A percentile compares a stretch with the other conserved stretches of the same genome.
Evolutionary conservation across 2,113 vertebrate species (phyloP).

Genomic region (Gopherus evgoodei): DNA sequence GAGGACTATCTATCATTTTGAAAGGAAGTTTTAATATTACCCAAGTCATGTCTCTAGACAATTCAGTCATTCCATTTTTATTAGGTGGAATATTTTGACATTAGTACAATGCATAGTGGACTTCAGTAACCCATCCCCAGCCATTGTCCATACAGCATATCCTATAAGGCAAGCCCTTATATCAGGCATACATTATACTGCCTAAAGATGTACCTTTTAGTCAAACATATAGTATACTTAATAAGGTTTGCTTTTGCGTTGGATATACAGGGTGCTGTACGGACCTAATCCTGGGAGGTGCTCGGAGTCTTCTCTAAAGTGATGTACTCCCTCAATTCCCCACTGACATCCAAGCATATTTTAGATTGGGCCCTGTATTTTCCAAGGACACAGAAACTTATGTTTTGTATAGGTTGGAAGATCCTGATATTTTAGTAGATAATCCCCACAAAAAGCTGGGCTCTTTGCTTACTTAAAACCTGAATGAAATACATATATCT

Average conservation of each 20-base stretch:
- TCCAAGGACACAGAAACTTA: not conserved
- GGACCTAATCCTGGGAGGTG: not conserved
- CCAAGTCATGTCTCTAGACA: not conserved
- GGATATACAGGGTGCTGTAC: not conserved
- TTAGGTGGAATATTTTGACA: not conserved
- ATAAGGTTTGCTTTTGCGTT: not conserved
- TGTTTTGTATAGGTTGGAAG: rapidly evolving
- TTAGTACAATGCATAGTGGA: not conserved
- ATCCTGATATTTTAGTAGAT: not conserved
- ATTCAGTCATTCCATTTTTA: not conserved
- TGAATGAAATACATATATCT: not conserved
- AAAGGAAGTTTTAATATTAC: not conserved
- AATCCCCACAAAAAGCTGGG: not conserved
- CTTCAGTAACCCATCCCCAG: not conserved
- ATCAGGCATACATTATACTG: not conserved
- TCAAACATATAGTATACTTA: not conserved
- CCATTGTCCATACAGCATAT: not conserved
- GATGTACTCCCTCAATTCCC: not conserved
- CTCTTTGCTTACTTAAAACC: not conserved
- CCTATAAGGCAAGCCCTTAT: not conserved
- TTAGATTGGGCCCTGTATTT: not conserved
- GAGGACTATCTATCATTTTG: not conserved
- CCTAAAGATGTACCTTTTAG: not conserved
- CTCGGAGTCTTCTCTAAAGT: not conserved
- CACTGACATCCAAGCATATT: not conserved